Percentiles rank a stretch among this genome's conserved stretches.
Evolutionary conservation across 1,140 invertebrate species (phyloP).

Genomic region (Leptinotarsa lineolata): DNA sequence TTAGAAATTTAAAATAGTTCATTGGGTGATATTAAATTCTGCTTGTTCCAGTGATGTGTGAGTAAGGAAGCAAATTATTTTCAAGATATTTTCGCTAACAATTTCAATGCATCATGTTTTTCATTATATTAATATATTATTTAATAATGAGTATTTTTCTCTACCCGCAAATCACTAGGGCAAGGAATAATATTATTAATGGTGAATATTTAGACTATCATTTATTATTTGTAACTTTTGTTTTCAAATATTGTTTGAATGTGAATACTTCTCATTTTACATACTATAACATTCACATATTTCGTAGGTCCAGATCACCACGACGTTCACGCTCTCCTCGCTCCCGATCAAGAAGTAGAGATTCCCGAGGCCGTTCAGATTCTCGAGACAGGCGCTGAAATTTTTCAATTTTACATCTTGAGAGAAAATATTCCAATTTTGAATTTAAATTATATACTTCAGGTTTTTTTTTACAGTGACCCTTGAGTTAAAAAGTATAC

Average conservation of each 20-base stretch:
- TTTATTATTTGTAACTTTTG: constrained; percentile 25
- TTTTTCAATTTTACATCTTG: too few relatives aligned
- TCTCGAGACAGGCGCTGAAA: constrained; percentile 52
- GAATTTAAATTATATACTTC: too few relatives aligned
- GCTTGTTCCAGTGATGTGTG: constrained; percentile 19
- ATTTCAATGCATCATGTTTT: not conserved
- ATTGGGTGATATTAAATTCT: not conserved
- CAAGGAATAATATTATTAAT: not conserved
- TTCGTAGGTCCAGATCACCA: constrained; percentile 61
- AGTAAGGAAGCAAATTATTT: not conserved
- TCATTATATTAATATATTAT: not conserved
- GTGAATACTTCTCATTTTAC: constrained; percentile 2
- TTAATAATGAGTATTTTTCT: not conserved
- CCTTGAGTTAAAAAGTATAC: too few relatives aligned
- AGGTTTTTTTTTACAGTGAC: too few relatives aligned
- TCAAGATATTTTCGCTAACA: not conserved
- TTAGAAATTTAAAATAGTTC: constrained; percentile 7
- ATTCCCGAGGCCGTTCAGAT: constrained; percentile 58
- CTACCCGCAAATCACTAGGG: not conserved
- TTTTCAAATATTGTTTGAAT: not conserved
- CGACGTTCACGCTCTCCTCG: constrained; percentile 58
- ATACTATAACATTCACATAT: constrained; percentile 11
- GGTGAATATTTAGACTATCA: constrained; percentile 22
- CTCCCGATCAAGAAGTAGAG: constrained; percentile 59
- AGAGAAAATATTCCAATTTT: too few relatives aligned